A percentile compares a stretch with the other conserved stretches of the same genome.
phyloP scores from a whole-genome alignment of 2,113 vertebrate genomes.

The Notiomystis cincta region DNA sequence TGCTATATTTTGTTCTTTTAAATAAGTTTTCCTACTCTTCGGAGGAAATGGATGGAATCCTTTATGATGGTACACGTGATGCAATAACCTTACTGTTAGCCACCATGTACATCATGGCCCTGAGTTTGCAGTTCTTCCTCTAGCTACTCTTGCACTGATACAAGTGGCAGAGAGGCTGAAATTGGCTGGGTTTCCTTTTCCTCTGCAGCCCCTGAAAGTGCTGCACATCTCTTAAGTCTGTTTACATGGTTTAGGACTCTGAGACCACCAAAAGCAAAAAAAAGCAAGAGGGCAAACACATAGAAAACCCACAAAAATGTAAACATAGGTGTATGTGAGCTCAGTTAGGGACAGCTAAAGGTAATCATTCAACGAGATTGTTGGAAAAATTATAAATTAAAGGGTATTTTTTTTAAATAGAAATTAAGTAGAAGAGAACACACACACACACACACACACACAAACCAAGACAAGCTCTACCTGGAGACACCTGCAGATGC shows the following conservation, averaged over 20 bases:
- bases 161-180: neutral
- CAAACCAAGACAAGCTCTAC: neutral
- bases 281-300: neutral
- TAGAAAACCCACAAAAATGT: neutral
- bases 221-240: neutral
- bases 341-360: neutral
- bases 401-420: neutral
- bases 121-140: neutral
- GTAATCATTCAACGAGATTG: neutral
- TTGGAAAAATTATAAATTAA: neutral
- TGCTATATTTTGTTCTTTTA: neutral
- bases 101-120: fast-evolving
- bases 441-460: neutral
- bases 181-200: neutral
- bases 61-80: neutral
- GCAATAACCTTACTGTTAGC: neutral
- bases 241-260: neutral
- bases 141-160: neutral
- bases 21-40: neutral
- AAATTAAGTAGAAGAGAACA: neutral
- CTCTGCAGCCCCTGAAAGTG: neutral
- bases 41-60: neutral
- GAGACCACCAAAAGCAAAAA: neutral
- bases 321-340: neutral
- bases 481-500: neutral